These are phyloP conservation scores for Scaptomyza polygonia DNA, from an alignment of 2,888 invertebrate species.

Conservation along the genomic window DNA sequence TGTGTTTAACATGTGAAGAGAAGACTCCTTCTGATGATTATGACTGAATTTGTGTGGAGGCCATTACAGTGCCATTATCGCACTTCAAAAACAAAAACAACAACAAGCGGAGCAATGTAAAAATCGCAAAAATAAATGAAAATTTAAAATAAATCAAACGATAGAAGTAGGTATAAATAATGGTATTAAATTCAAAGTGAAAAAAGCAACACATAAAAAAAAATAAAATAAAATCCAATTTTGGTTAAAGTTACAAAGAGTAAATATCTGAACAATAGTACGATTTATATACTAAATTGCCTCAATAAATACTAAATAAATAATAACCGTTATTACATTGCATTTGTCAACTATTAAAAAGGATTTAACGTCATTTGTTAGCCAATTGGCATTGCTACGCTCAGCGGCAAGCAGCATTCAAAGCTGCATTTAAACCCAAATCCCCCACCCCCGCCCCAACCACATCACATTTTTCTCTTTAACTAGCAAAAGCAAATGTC, in stretches of 20 bases:
- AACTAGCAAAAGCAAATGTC: slow-evolving; percentile 35
- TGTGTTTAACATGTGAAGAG: slow-evolving; percentile 27
- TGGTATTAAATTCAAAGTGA: not conserved
- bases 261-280: not conserved
- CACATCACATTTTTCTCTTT: too few relatives aligned
- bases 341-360: slow-evolving; percentile 47
- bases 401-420: slow-evolving; percentile 26
- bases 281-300: not conserved
- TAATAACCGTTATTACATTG: not conserved
- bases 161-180: not conserved
- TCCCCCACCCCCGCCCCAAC: not conserved
- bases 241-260: too few relatives aligned
- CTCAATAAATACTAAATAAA: not conserved
- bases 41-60: slow-evolving; percentile 44
- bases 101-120: slow-evolving; percentile 2
- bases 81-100: slow-evolving; percentile 1
- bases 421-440: slow-evolving; percentile 12
- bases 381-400: slow-evolving; percentile 31
- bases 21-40: slow-evolving; percentile 17
- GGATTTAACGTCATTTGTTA: slow-evolving; percentile 46
- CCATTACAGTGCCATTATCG: slow-evolving; percentile 20
- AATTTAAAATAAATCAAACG: slow-evolving; percentile 2
- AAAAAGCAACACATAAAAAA: too few relatives aligned
- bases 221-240: not conserved
- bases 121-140: slow-evolving; percentile 4